A percentile compares a stretch with the other conserved stretches of the same genome.
These are phyloP conservation scores for Tapera naevia DNA, from an alignment of 2,797 vertebrate species.

Conservation along the genomic window DNA sequence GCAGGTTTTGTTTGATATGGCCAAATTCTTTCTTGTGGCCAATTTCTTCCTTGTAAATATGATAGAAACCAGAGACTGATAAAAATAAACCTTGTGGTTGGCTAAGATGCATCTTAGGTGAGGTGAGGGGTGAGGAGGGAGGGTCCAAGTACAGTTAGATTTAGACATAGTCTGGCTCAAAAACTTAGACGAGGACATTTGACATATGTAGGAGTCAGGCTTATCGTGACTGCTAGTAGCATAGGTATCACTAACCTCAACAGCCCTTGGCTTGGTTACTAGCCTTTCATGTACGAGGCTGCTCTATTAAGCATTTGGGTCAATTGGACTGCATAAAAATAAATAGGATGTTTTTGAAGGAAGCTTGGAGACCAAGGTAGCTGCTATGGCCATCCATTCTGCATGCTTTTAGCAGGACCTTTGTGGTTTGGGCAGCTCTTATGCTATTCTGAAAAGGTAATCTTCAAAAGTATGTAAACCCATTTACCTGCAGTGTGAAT, in stretches of 20 bases:
- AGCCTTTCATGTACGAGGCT: background rate
- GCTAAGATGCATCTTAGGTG: background rate
- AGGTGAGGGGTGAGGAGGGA: too few relatives aligned
- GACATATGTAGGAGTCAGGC: background rate
- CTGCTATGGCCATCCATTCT: background rate
- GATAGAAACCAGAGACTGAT: background rate
- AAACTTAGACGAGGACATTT: background rate
- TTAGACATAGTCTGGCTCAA: background rate
- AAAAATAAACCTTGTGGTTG: background rate
- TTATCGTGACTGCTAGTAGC: background rate
- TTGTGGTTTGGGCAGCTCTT: background rate
- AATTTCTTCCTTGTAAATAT: background rate
- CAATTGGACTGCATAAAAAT: background rate
- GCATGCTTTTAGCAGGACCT: background rate
- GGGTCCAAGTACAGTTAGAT: background rate
- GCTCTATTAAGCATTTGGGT: background rate
- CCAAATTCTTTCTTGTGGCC: too few relatives aligned
- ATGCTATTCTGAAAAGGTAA: background rate
- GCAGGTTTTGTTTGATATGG: background rate
- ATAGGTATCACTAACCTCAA: background rate
- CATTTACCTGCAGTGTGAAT: background rate
- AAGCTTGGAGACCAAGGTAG: background rate
- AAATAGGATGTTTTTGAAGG: background rate
- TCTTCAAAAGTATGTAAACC: background rate
- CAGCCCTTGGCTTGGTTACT: background rate